Conservation (phyloP, 2,888 invertebrate genomes). For the Linnaemya tessellans region DNA sequence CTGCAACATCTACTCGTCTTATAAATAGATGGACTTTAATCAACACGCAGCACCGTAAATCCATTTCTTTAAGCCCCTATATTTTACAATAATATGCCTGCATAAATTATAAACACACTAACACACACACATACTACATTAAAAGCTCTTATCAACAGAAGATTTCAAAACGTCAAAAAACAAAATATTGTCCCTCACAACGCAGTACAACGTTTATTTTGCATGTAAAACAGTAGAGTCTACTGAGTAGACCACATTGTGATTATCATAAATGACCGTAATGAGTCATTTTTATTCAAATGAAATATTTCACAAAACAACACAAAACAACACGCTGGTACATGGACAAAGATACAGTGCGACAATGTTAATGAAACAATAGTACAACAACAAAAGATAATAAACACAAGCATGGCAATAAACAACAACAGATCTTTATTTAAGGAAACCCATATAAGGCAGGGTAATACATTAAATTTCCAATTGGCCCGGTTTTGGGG, state of each 20-base stretch:
- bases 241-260: conserved; percentile 48
- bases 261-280: conserved; percentile 59
- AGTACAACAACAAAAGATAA: conserved; percentile 14
- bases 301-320: conserved; percentile 36
- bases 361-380: conserved; percentile 25
- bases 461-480: background rate
- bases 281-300: conserved; percentile 57
- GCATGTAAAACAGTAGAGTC: conserved; percentile 10
- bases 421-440: conserved; percentile 2
- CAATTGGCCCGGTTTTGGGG: conserved; percentile 28
- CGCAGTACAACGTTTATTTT: conserved; percentile 5
- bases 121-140: conserved; percentile 26
- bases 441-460: background rate
- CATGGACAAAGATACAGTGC: background rate
- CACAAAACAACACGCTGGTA: background rate
- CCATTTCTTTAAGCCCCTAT: conserved; percentile 24
- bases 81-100: conserved; percentile 24
- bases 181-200: conserved; percentile 38
- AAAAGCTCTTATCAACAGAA: conserved; percentile 46
- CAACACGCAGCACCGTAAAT: background rate
- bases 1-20: too few species aligned
- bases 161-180: conserved; percentile 34
- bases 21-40: background rate
- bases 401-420: background rate
- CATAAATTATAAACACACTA: conserved; percentile 44